Percentiles rank a stretch among this genome's conserved stretches.
Evolutionary conservation across 2,797 vertebrate species (phyloP).

Genomic region (Brachyalestes nurse): DNA sequence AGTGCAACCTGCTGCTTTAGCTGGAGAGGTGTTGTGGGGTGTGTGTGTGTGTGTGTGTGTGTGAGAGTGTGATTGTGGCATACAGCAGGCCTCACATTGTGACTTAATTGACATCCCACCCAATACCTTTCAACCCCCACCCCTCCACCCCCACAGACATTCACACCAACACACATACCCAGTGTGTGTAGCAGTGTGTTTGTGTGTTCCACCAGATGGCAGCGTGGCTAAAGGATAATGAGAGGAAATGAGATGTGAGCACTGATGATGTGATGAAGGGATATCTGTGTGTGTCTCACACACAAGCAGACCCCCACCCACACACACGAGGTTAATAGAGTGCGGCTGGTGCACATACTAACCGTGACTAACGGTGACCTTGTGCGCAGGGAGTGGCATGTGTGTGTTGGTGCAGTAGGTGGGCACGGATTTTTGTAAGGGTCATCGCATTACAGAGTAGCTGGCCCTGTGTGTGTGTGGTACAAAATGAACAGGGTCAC

Average conservation of each 20-base stretch:
- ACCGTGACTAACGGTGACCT: background rate
- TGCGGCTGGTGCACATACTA: background rate
- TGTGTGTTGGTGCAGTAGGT: constrained; percentile 4
- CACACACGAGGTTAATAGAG: constrained; percentile 5
- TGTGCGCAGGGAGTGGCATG: constrained; percentile 4
- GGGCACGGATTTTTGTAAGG: background rate
- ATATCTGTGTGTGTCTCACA: background rate
- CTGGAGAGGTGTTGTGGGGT: no score
- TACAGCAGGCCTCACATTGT: background rate
- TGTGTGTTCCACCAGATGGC: constrained; percentile 44
- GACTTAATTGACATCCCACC: background rate
- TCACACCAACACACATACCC: constrained; percentile 4
- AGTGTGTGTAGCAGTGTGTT: constrained; percentile 26
- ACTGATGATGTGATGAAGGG: background rate
- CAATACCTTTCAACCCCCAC: background rate
- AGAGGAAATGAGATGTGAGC: constrained; percentile 16
- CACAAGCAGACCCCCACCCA: constrained; percentile 17
- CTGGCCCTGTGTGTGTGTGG: background rate
- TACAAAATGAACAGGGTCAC: background rate
- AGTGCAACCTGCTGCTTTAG: no score
- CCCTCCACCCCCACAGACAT: background rate
- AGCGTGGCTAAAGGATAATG: constrained; percentile 49
- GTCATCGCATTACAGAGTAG: background rate
- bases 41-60: no score
- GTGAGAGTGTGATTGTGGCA: background rate